phyloP scores from a whole-genome alignment of 2,888 invertebrate genomes.

The Loripinus fragilis region DNA sequence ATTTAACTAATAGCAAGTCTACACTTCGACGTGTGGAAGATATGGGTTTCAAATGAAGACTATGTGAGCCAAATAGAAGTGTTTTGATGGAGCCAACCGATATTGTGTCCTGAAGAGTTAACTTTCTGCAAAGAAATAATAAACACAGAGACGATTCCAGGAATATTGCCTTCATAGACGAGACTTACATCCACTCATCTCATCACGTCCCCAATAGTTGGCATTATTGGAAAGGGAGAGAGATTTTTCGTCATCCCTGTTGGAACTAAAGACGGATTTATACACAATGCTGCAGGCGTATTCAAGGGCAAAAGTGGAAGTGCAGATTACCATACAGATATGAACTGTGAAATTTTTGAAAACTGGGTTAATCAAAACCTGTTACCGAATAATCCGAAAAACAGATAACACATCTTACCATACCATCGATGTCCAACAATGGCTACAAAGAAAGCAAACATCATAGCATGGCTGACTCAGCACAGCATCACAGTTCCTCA shows the following conservation, averaged over 20 bases:
- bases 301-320: too few species aligned
- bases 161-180: conserved; percentile 3
- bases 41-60: neutral
- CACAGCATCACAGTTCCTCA: neutral
- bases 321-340: too few species aligned
- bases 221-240: conserved; percentile 11
- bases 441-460: too few species aligned
- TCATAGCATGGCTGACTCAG: neutral
- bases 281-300: neutral
- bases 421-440: conserved; percentile 22
- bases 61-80: neutral
- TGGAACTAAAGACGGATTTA: conserved; percentile 9
- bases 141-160: neutral
- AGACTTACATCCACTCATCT: conserved; percentile 17
- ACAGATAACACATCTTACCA: conserved; percentile 28
- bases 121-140: neutral
- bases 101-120: neutral
- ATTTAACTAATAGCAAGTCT: neutral
- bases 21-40: neutral
- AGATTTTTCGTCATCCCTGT: conserved; percentile 22
- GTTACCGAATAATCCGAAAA: conserved; percentile 13
- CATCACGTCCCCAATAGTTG: conserved; percentile 25
- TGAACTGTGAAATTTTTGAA: too few species aligned
- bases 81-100: conserved; percentile 11
- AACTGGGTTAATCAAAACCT: conserved; percentile 18